These are phyloP conservation scores for Schizotus pectinicornis DNA, from an alignment of 2,888 invertebrate species.

Conservation along the genomic window DNA sequence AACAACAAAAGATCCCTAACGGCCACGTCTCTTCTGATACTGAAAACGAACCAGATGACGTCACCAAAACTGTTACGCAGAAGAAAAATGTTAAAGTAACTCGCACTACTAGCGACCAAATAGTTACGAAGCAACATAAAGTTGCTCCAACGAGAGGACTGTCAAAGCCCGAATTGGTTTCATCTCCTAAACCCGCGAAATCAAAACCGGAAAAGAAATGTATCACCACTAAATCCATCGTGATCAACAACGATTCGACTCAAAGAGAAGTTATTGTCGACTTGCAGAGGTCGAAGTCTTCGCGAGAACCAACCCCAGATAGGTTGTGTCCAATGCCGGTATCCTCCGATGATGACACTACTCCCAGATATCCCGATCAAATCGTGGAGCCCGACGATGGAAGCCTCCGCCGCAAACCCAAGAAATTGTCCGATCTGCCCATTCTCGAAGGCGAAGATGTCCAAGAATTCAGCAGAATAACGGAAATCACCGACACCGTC, in stretches of 20 bases:
- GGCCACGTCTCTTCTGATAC: slow-evolving; percentile 41
- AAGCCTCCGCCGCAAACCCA: slow-evolving; percentile 52
- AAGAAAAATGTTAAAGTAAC: slow-evolving; percentile 59
- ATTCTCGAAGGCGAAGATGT: slow-evolving; percentile 68
- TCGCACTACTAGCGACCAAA: slow-evolving; percentile 65
- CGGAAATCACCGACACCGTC: slow-evolving; percentile 45
- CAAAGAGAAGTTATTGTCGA: slow-evolving; percentile 70
- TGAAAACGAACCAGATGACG: slow-evolving; percentile 39
- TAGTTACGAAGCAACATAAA: slow-evolving; percentile 60
- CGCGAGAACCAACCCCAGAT: slow-evolving; percentile 77
- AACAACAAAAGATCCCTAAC: slow-evolving; percentile 35
- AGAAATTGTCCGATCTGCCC: slow-evolving; percentile 60
- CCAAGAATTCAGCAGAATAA: slow-evolving; percentile 59
- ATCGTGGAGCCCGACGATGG: slow-evolving; percentile 78
- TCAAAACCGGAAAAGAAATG: slow-evolving; percentile 53
- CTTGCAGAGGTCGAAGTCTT: slow-evolving; percentile 75
- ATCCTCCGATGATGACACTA: slow-evolving; percentile 64
- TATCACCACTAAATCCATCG: slow-evolving; percentile 63
- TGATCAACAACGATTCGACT: slow-evolving; percentile 55
- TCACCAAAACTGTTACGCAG: slow-evolving; percentile 10
- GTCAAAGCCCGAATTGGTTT: slow-evolving; percentile 38
- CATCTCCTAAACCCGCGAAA: slow-evolving; percentile 13
- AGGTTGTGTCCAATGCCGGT: slow-evolving; percentile 72
- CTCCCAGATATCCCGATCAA: slow-evolving; percentile 75
- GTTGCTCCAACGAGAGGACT: slow-evolving; percentile 55